Percentiles rank a stretch among this genome's conserved stretches.
Conservation (phyloP, 1,140 invertebrate genomes). For the Notospermus geniculatus region DNA sequence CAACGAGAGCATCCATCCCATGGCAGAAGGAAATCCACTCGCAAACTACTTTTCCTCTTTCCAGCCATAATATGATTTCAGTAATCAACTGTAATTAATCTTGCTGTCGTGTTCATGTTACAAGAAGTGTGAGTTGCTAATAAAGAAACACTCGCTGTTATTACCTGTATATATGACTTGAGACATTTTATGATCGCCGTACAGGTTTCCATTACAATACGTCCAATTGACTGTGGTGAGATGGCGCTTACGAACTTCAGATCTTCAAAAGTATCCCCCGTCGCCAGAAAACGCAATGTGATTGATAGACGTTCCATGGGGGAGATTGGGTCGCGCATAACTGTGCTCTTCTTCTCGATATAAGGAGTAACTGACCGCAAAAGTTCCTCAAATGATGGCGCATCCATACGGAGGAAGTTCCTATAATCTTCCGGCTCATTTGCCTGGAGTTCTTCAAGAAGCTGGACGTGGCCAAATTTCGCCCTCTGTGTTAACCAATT, state of each 20-base stretch:
- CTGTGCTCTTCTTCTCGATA: neutral
- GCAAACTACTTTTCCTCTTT: neutral
- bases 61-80: neutral
- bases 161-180: neutral
- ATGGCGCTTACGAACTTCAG: slow-evolving; percentile 1
- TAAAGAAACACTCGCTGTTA: neutral
- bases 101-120: neutral
- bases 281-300: too few species aligned
- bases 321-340: slow-evolving; percentile 8
- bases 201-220: slow-evolving; percentile 4
- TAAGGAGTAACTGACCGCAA: neutral
- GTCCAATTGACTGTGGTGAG: slow-evolving; percentile 1
- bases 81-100: neutral
- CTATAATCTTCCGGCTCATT: slow-evolving; percentile 10
- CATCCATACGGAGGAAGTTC: slow-evolving; percentile 6
- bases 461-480: neutral
- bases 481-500: neutral
- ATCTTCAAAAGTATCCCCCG: neutral
- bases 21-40: too few species aligned
- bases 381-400: neutral
- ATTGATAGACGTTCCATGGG: neutral
- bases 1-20: too few species aligned
- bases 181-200: neutral
- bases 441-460: neutral
- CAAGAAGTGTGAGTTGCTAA: neutral